Conservation (phyloP, 1,140 invertebrate genomes). For the Lamellibrachia luymesi region DNA sequence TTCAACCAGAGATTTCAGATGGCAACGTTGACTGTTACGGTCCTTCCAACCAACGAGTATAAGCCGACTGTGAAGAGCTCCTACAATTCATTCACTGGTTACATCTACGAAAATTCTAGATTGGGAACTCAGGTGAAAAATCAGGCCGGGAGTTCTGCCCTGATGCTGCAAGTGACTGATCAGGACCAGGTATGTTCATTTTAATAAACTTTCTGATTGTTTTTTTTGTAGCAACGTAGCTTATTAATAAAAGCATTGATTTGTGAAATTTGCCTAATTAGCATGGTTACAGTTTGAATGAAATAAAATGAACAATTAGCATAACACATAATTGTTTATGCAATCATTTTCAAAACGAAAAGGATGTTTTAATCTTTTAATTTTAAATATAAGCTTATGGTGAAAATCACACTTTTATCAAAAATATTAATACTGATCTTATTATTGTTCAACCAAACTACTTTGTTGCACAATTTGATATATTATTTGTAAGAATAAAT, state of each 20-base stretch:
- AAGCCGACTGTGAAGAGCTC: conserved; percentile 19
- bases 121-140: conserved; percentile 31
- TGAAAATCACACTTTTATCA: too few species aligned
- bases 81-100: conserved; percentile 29
- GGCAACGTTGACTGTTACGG: conserved; percentile 24
- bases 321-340: not conserved
- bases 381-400: too few species aligned
- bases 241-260: too few species aligned
- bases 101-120: conserved; percentile 37
- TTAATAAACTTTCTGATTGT: conserved; percentile 6
- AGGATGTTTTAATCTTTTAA: not conserved
- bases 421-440: too few species aligned
- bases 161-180: conserved; percentile 33
- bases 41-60: conserved; percentile 12
- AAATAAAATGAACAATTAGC: not conserved
- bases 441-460: too few species aligned
- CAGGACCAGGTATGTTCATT: conserved; percentile 33
- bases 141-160: conserved; percentile 13
- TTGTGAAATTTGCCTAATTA: too few species aligned
- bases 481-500: too few species aligned
- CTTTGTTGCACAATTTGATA: too few species aligned
- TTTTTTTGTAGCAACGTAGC: too few species aligned
- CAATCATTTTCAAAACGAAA: too few species aligned
- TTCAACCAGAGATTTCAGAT: conserved; percentile 14
- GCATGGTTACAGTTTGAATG: not conserved